Evolutionary conservation across 2,797 vertebrate genomes (phyloP), one percentile per base, ranked within the genome.

Genomic region (Cryptoblepharus egeriae): DNA sequence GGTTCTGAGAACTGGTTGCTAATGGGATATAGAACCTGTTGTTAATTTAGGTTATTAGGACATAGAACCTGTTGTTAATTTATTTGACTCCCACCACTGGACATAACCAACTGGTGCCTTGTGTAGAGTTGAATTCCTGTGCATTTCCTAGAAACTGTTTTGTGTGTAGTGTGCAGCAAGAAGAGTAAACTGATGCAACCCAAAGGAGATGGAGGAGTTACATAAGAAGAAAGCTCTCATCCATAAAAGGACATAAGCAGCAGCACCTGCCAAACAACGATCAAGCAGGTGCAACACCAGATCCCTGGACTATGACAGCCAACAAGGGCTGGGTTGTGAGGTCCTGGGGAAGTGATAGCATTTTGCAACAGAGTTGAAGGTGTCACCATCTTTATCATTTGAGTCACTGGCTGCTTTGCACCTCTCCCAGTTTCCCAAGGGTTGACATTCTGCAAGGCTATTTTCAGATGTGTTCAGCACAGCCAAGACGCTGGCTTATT

Each of bases 381-480:
- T 77, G 64, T 68, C 35, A 39, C 63, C 30, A 30, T 60, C 39
- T 72, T 22, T 22, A 52, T 49, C 63, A 15, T 30, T 85, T 63
- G 73, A 85, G 22, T 26, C 68, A 75, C 55, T 24, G 74, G 79
- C 58, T 74, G 63, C 39, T 77, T 85, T 42, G 37, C 75, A 52
- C 75, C 42, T 85, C 70, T 68, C 64, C 26, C 6, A 20, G 39
- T 32, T 69, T 68, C 75, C 5, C 45, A 81, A 73, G 78, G 75
- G 84, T 28, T 85, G 75, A 82, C 75, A 82, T 85, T 78, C 75
- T 78, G 28, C 11, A 85, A 61, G 63, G 84, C 75, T 78, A 78
- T 74, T 81, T 85, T 81, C 52, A 52, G 79, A 73, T 61, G 49
- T 68, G 61, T 78, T 81, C 75, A 68, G 75, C 32, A 52, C 55